These are phyloP conservation scores for Thelaira solivaga DNA, from an alignment of 2,888 invertebrate genomes.

Conservation along the genomic window DNA sequence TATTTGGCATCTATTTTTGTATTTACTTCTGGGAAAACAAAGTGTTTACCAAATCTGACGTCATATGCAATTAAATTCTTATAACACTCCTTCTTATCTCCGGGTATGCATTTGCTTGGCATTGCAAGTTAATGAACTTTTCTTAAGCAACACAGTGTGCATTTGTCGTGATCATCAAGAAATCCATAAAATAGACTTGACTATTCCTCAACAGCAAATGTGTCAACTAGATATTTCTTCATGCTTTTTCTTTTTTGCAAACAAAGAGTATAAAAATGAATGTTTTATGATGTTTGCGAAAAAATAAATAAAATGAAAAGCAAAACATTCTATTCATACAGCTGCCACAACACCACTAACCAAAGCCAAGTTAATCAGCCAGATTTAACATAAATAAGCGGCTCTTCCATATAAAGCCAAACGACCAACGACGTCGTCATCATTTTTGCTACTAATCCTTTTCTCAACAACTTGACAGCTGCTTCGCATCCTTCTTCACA, in stretches of 20 bases:
- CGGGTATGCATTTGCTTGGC: neutral
- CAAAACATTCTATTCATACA: constrained; percentile 25
- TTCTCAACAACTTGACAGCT: constrained; percentile 76
- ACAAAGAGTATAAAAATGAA: neutral
- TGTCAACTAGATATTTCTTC: constrained; percentile 33
- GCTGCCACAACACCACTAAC: constrained; percentile 52
- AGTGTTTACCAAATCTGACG: neutral
- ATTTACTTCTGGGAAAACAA: no score
- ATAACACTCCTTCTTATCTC: constrained; percentile 5
- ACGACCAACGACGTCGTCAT: constrained; percentile 63
- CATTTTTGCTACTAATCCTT: constrained; percentile 71
- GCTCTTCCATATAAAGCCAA: constrained; percentile 73
- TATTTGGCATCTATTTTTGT: no score
- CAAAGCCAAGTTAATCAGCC: constrained; percentile 11
- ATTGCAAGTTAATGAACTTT: constrained; percentile 18
- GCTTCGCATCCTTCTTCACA: constrained; percentile 75
- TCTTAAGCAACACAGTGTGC: constrained; percentile 14
- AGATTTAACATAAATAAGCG: constrained; percentile 63
- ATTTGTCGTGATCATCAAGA: constrained; percentile 42
- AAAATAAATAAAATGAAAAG: neutral
- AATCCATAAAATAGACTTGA: constrained; percentile 23
- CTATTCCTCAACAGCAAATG: constrained; percentile 42
- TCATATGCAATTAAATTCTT: neutral
- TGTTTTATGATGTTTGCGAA: constrained; percentile 42
- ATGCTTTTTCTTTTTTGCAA: constrained; percentile 10